A percentile compares a stretch with the other conserved stretches of the same genome.
phyloP scores from a whole-genome alignment of 2,113 vertebrate species.

The Amia ocellicauda region DNA sequence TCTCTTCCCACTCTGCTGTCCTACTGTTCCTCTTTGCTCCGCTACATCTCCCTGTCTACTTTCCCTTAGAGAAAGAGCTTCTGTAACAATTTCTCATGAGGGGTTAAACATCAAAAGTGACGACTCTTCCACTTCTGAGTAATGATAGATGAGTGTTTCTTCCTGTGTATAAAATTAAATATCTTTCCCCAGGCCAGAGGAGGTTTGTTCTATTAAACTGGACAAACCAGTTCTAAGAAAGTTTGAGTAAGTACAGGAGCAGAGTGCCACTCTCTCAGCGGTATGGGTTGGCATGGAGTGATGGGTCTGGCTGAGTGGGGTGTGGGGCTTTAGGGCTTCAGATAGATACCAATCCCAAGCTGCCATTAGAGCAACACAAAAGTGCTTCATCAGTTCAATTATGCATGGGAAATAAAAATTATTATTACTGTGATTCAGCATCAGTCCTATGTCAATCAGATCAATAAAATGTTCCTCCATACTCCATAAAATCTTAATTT shows the following conservation, averaged over 20 bases:
- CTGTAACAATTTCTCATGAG: too few species aligned
- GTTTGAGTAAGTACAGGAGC: conserved; percentile 84
- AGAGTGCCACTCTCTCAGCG: conserved; percentile 16
- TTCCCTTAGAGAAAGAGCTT: too few species aligned
- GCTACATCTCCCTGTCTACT: neutral
- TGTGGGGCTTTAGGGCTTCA: neutral
- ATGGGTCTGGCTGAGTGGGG: conserved; percentile 41
- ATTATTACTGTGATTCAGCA: too few species aligned
- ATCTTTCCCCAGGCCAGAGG: conserved; percentile 71
- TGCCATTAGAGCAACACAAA: too few species aligned
- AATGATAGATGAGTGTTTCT: too few species aligned
- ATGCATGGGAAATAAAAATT: too few species aligned
- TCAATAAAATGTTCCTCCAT: too few species aligned
- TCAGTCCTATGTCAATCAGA: too few species aligned
- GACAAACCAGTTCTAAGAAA: conserved; percentile 83
- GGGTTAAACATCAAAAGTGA: too few species aligned
- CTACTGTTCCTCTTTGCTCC: neutral
- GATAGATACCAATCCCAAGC: neutral
- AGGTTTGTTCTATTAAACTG: conserved; percentile 61
- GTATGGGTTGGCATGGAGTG: neutral
- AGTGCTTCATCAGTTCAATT: too few species aligned
- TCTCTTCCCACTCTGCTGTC: neutral
- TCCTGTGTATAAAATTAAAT: conserved; percentile 16
- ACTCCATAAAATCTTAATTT: too few species aligned
- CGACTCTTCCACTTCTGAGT: too few species aligned